These are phyloP conservation scores for Nudaria mundana DNA, from an alignment of 2,888 invertebrate genomes.

Conservation along the genomic window DNA sequence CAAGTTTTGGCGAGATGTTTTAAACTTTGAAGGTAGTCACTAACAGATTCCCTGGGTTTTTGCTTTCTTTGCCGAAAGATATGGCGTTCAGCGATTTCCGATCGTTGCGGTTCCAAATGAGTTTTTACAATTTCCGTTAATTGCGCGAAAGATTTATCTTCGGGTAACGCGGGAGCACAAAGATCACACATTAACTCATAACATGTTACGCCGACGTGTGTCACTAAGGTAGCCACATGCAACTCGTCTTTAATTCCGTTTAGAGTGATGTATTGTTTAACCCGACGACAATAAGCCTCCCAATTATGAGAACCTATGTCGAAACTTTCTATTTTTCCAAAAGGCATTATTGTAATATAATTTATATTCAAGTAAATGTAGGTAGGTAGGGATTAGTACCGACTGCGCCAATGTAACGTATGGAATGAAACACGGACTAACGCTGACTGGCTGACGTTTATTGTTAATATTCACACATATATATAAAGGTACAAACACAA, in stretches of 20 bases:
- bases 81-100: constrained; percentile 1
- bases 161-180: constrained; percentile 19
- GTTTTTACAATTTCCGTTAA: not conserved
- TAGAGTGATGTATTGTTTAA: not conserved
- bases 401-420: too few species aligned
- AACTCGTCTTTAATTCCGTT: constrained; percentile 1
- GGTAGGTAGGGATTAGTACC: too few species aligned
- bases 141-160: constrained; percentile 16
- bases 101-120: constrained; percentile 1
- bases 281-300: not conserved
- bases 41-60: constrained; percentile 19
- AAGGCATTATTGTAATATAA: too few species aligned
- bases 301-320: not conserved
- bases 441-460: too few species aligned
- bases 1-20: constrained; percentile 2
- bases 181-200: constrained; percentile 28
- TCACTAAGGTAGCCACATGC: constrained; percentile 29
- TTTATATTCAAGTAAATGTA: too few species aligned
- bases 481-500: too few species aligned
- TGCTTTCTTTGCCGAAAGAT: constrained; percentile 20
- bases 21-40: constrained; percentile 16
- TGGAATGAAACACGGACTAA: too few species aligned
- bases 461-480: too few species aligned
- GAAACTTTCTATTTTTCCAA: not conserved
- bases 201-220: constrained; percentile 25